These are phyloP conservation scores for Eptatretus atami DNA, from an alignment of 2,797 vertebrate genomes.

Conservation along the genomic window DNA sequence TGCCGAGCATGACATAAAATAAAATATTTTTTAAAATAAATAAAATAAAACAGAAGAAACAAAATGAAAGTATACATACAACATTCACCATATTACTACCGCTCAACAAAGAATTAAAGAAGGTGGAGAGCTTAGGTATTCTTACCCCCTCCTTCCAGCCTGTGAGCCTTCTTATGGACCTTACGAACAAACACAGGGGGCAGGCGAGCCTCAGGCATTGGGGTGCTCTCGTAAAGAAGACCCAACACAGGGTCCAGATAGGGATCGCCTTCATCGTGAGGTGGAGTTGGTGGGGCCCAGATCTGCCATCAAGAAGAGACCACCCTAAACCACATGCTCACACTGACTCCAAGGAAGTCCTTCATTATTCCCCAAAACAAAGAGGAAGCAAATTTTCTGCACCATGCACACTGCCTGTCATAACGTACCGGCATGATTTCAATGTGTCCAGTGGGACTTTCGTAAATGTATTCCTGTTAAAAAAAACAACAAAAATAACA, in stretches of 20 bases:
- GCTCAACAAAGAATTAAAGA: no score
- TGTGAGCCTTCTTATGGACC: constrained; percentile 24
- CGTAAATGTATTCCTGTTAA: constrained; percentile 51
- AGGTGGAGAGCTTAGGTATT: no score
- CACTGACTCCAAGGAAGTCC: not conserved
- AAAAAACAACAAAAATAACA: constrained; percentile 8
- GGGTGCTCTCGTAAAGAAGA: constrained; percentile 51
- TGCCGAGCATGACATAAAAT: no score
- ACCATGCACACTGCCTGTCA: not conserved
- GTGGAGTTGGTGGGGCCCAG: constrained; percentile 68
- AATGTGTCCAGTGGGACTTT: constrained; percentile 41
- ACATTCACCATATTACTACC: no score
- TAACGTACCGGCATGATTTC: constrained; percentile 68
- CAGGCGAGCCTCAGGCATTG: constrained; percentile 49
- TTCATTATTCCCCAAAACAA: not conserved
- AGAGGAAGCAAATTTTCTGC: not conserved
- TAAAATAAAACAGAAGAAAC: no score
- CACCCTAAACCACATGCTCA: not conserved
- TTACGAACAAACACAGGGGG: constrained; percentile 54
- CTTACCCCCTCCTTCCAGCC: no score
- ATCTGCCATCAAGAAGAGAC: constrained; percentile 18
- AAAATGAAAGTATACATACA: no score
- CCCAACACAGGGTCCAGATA: constrained; percentile 75
- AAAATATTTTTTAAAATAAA: no score
- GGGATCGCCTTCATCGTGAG: constrained; percentile 65